phyloP scores from a whole-genome alignment of 1,140 invertebrate species.

The Hycleus cichorii region DNA sequence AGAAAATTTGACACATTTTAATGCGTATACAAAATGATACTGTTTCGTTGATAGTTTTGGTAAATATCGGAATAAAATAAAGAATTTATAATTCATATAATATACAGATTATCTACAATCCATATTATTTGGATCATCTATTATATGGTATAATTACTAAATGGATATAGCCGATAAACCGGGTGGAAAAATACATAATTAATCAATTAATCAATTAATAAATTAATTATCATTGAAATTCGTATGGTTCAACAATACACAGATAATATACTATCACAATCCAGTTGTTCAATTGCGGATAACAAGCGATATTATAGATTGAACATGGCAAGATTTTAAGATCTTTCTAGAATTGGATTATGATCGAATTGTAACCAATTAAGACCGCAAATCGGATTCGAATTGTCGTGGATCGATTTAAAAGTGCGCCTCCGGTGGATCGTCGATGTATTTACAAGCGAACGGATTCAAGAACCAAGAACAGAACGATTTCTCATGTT shows the following conservation, averaged over 20 bases:
- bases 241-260: not conserved
- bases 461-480: conserved; percentile 59
- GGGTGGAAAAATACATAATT: not conserved
- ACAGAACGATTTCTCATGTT: conserved; percentile 52
- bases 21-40: conserved; percentile 20
- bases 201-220: conserved; percentile 1
- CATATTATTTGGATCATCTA: no score
- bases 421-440: conserved; percentile 41
- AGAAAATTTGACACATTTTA: conserved; percentile 25
- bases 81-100: not conserved
- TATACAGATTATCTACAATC: not conserved
- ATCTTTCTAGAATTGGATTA: no score
- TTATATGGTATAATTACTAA: no score
- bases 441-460: conserved; percentile 61
- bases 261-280: conserved; percentile 1
- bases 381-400: no score
- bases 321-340: no score
- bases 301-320: not conserved
- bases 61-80: not conserved
- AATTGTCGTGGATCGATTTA: conserved; percentile 17
- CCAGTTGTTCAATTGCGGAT: not conserved
- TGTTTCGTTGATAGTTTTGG: conserved; percentile 7
- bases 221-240: conserved; percentile 2
- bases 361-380: no score
- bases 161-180: not conserved